phyloP scores from a whole-genome alignment of 2,888 invertebrate species.

The Cephus rjabovi region DNA sequence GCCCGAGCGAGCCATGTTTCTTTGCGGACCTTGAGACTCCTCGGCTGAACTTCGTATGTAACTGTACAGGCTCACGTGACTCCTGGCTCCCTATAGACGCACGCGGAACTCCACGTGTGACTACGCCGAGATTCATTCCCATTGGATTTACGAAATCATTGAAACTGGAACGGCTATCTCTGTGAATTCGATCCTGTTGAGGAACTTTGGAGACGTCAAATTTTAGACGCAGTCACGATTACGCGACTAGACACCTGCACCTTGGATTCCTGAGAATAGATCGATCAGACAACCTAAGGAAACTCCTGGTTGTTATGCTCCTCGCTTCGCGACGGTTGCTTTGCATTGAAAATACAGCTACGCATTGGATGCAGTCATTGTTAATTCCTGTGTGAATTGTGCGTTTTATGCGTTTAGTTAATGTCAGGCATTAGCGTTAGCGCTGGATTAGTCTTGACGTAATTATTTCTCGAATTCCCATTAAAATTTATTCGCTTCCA shows the following conservation, averaged over 20 bases:
- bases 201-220: not conserved
- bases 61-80: slow-evolving; percentile 41
- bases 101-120: slow-evolving; percentile 7
- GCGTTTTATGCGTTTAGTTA: not conserved
- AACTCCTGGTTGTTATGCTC: not conserved
- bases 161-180: not conserved
- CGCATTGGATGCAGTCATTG: not conserved
- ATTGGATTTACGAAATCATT: slow-evolving; percentile 5
- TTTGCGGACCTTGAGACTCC: slow-evolving; percentile 28
- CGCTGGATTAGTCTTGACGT: too few relatives aligned
- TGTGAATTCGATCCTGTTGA: not conserved
- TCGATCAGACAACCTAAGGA: not conserved
- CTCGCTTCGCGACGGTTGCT: not conserved
- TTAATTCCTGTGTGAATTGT: not conserved
- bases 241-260: not conserved
- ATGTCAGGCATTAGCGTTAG: too few relatives aligned
- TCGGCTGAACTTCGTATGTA: slow-evolving; percentile 34
- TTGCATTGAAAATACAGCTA: not conserved
- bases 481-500: too few relatives aligned
- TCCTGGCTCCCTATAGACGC: slow-evolving; percentile 3
- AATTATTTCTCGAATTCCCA: too few relatives aligned
- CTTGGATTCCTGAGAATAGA: not conserved
- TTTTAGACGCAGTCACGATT: not conserved
- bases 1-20: slow-evolving; percentile 7
- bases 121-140: not conserved